Base-by-base conservation (phyloP, 2,888 invertebrate genomes). In the Noctuana brunneofusca region DNA sequence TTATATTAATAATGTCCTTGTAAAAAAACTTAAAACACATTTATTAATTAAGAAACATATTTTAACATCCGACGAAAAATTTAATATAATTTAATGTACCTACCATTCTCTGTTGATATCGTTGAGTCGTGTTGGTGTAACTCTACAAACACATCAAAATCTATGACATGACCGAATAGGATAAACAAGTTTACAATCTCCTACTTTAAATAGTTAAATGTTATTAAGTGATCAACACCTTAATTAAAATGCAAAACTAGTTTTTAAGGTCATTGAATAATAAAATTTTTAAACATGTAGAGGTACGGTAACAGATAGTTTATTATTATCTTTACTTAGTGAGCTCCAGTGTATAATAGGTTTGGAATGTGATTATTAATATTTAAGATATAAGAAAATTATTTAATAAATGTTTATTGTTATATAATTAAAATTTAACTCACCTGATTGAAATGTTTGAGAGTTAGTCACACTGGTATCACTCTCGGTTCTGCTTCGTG, bases 401-500 rank as follows among this genome's bases (percentile, higher is more conserved):
- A 9, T 9, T 5, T 6, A 1, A 43, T 6, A 1, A 43, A 43
- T 43, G 18, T 18, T 18, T 0, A 43, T 43, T 11, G 18, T 38
- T 14, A 38, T n/a, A 48, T 24, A n/a, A 12, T 48, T n/a, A 48
- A 43, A 43, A 24, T 22, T 24, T 24, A 41, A 52, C 83, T 78
- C 74, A 89, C 90, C 82, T 74, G 84, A 68, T 71, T 84, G 83
- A 66, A 76, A 81, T 68, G 71, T 84, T 71, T 81, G 79, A 41
- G 80, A 72, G 53, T 89, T 87, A 71, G 75, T 79, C 55, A 76
- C 80, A 76, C 90, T 91, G 68, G 79, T 87, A 74, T 90, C 91
- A 80, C 91, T 91, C 69, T 84, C 87, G 5, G 87, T 84, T 32
- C 91, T 84, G 56, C 72, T 81, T 73, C 91, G 81, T 58, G 84